Evolutionary conservation across 2,888 invertebrate species (phyloP), one percentile per base, ranked within the genome.

Genomic region (Drosophila diplacantha): DNA sequence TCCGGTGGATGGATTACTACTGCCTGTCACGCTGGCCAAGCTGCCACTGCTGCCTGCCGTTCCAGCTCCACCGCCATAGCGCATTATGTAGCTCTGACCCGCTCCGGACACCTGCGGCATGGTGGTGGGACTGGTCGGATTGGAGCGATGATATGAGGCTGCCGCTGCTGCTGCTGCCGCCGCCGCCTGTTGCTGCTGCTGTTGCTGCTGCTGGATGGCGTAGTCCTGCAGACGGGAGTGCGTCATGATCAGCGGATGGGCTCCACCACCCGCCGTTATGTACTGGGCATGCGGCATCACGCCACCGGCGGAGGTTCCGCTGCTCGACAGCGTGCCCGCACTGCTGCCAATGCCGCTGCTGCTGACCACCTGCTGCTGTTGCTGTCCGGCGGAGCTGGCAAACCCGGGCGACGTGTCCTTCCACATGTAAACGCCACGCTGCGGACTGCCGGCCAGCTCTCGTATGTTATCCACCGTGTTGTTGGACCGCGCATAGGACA

Each of bases 371-470:
- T 67, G 62, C 69, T 73, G 55, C 74, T 79, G 57, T 74, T 82
- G 53, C 91, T 91, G 69, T 37, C 76, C 71, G 29, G 67, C 69
- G 57, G 69, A 70, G 47, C 75, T 81, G 49, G 77, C 79, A 46
- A 92, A 91, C 66, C 92, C 91, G 0, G 93, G 93, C 44, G 93
- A 93, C 26, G 92, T 93, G 85, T 94, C 94, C 85, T 93, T 93
- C 94, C 93, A 94, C 90, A 92, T 92, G 87, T 94, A 94, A 53
- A 93, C 92, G 69, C 93, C 93, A 70, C 95, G 91, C 88, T 96
- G 96, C 50, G 96, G 96, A 51, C 95, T 95, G 46, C 95, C 94
- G 43, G 96, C 96, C 82, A 96, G 90, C 87, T 96, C 96, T 70
- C 96, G 91, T 84, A 96, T 95, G 89, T 95, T 95, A 89, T 95